Conservation (phyloP, 2,113 vertebrate genomes). For the Arvicanthis niloticus region DNA sequence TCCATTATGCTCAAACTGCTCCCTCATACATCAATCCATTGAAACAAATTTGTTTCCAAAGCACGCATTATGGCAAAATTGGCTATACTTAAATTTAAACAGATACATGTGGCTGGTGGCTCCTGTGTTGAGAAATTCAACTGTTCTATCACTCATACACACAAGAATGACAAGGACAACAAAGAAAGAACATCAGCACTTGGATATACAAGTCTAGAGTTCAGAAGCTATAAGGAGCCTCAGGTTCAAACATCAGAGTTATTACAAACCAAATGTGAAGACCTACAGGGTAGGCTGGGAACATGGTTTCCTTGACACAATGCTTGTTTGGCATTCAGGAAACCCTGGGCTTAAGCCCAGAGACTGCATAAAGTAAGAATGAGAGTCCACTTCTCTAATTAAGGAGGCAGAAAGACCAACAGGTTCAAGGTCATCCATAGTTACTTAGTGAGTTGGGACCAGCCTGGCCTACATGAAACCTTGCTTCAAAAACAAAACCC, state of each 20-base stretch:
- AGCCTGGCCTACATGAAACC: neutral
- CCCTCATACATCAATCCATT: constrained; percentile 34
- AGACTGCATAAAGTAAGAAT: neutral
- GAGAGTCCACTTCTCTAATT: neutral
- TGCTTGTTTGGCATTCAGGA: neutral
- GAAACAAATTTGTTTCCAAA: constrained; percentile 71
- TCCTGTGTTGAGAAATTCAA: neutral
- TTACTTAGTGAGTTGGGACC: neutral
- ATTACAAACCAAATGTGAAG: constrained; percentile 33
- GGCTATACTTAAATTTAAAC: constrained; percentile 58
- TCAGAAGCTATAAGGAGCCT: neutral
- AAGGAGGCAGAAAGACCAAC: neutral
- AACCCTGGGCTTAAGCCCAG: neutral
- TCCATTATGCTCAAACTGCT: constrained; percentile 56
- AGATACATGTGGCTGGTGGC: constrained; percentile 23
- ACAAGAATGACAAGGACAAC: neutral
- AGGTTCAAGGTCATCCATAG: neutral
- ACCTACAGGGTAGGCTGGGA: neutral
- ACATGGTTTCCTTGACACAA: neutral
- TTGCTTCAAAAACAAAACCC: neutral
- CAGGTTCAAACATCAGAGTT: constrained; percentile 28
- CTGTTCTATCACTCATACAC: neutral
- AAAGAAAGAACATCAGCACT: neutral
- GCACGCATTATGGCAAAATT: constrained; percentile 41
- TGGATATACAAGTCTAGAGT: neutral